Percentiles rank a stretch among this genome's conserved stretches.
Evolutionary conservation across 2,797 vertebrate genomes (phyloP).

Genomic region (Enteromius afrohamiltoni): DNA sequence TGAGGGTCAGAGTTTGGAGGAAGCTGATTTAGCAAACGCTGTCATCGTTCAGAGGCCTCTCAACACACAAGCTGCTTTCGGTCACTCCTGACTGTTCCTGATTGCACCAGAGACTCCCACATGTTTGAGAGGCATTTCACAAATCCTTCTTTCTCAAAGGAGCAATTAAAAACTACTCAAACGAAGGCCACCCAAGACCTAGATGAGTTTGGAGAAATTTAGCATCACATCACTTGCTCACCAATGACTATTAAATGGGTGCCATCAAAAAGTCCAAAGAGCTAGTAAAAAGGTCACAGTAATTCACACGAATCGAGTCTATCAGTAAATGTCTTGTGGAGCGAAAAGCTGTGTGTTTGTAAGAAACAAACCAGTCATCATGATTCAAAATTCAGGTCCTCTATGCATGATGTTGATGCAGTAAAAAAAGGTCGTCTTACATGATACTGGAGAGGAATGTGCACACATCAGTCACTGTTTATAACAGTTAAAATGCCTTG

Average conservation of each 20-base stretch:
- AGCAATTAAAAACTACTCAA: not conserved
- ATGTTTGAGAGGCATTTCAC: not conserved
- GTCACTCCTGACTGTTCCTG: slow-evolving; percentile 73
- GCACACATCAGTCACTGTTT: not conserved
- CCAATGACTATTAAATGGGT: not conserved
- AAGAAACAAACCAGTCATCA: not conserved
- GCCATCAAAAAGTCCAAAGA: not conserved
- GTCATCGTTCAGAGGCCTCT: slow-evolving; percentile 90
- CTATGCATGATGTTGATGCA: not conserved
- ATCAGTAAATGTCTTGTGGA: not conserved
- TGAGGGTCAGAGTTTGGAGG: slow-evolving; percentile 83
- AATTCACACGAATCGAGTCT: not conserved
- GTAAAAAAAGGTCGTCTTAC: not conserved
- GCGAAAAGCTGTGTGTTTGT: not conserved
- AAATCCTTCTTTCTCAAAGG: not conserved
- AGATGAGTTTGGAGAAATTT: not conserved
- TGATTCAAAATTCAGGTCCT: too few species aligned
- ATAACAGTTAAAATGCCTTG: not conserved
- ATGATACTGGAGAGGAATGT: not conserved
- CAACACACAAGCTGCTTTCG: slow-evolving; percentile 77
- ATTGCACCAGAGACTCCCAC: slow-evolving; percentile 10
- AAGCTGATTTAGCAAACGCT: slow-evolving; percentile 86
- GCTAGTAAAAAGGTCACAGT: not conserved
- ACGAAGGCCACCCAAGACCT: not conserved
- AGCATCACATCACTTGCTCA: too few species aligned